phyloP scores from a whole-genome alignment of 2,888 invertebrate genomes.

The Incurvaria masculella region DNA sequence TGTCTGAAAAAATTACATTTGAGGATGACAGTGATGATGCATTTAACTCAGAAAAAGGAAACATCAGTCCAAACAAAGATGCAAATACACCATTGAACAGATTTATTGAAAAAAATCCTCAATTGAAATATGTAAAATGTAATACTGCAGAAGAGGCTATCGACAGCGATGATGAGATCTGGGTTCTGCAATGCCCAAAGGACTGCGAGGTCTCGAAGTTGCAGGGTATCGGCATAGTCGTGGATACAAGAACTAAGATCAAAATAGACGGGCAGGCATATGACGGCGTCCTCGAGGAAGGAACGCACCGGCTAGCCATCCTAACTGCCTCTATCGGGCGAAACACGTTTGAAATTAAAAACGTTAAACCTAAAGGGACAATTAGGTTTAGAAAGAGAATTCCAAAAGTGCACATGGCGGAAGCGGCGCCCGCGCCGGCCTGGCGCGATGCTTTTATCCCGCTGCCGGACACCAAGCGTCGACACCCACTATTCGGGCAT shows the following conservation, averaged over 20 bases:
- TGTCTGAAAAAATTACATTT: slow-evolving; percentile 32
- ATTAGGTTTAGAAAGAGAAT: slow-evolving; percentile 31
- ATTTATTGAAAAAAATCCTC: slow-evolving; percentile 24
- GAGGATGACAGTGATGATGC: slow-evolving; percentile 24
- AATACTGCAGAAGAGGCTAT: slow-evolving; percentile 11
- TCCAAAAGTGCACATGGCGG: slow-evolving; percentile 30
- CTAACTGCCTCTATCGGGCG: slow-evolving; percentile 17
- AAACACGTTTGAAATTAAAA: slow-evolving; percentile 22
- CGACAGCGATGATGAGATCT: slow-evolving; percentile 35
- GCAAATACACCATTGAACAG: slow-evolving; percentile 19
- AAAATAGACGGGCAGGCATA: slow-evolving; percentile 33
- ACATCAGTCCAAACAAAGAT: slow-evolving; percentile 15
- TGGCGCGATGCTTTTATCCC: slow-evolving; percentile 28
- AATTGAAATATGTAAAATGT: slow-evolving; percentile 21
- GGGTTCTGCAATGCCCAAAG: slow-evolving; percentile 33
- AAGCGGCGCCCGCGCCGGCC: slow-evolving; percentile 20
- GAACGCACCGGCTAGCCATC: slow-evolving; percentile 19
- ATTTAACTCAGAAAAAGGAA: background rate
- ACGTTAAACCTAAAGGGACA: slow-evolving; percentile 22
- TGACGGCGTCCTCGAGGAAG: slow-evolving; percentile 24
- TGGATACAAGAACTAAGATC: slow-evolving; percentile 31
- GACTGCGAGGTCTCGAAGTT: slow-evolving; percentile 27
- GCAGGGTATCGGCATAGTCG: slow-evolving; percentile 21
- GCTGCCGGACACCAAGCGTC: slow-evolving; percentile 37
- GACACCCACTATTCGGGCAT: slow-evolving; percentile 40